Percentiles rank a stretch among this genome's conserved stretches.
phyloP scores from a whole-genome alignment of 2,888 invertebrate genomes.

The Agrotis exclamationis region DNA sequence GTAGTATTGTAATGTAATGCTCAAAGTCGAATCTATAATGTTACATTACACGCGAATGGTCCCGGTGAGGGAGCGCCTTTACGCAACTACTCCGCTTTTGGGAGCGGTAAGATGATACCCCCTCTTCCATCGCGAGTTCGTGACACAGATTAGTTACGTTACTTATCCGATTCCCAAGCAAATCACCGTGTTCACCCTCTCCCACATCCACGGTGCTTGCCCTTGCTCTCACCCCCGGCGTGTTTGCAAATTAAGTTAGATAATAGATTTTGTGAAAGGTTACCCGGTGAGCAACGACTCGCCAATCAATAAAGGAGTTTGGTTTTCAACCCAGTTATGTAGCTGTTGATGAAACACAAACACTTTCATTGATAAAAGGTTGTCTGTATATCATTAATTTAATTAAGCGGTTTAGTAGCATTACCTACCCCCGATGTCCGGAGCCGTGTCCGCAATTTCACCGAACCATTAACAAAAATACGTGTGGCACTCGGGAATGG shows the following conservation, averaged over 20 bases:
- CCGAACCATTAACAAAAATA: too few species aligned
- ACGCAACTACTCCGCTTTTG: background rate
- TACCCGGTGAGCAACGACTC: conserved; percentile 10
- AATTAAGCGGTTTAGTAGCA: background rate
- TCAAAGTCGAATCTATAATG: too few species aligned
- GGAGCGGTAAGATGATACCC: background rate
- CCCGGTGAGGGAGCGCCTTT: too few species aligned
- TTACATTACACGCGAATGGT: too few species aligned
- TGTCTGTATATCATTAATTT: too few species aligned
- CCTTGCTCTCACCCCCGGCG: background rate
- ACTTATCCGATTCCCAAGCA: conserved; percentile 2
- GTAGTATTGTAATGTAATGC: too few species aligned
- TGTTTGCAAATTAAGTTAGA: conserved; percentile 25
- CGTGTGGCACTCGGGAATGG: too few species aligned
- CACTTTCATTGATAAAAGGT: background rate
- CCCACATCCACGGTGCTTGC: background rate
- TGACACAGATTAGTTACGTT: background rate
- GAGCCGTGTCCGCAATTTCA: background rate
- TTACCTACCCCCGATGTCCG: background rate
- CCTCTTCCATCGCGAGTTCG: background rate
- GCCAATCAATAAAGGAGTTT: conserved; percentile 27
- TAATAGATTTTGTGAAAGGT: conserved; percentile 15
- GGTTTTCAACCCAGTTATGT: background rate
- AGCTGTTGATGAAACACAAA: background rate
- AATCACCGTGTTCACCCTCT: conserved; percentile 4